Evolutionary conservation across 1,140 invertebrate species (phyloP), one percentile per base, ranked within the genome.

Genomic region (Elymnias hypermnestra): DNA sequence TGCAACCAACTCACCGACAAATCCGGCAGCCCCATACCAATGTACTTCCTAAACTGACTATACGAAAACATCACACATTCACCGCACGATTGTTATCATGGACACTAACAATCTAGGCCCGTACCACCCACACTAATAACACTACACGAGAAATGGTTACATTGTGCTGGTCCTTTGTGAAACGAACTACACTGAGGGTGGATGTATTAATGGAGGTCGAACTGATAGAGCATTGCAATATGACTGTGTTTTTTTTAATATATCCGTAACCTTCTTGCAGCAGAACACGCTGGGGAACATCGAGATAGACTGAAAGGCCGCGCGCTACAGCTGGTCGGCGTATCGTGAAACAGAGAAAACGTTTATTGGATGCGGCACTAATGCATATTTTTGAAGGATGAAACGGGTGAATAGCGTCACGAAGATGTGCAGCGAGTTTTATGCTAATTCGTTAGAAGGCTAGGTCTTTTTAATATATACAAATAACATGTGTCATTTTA

Each of bases 201-300:
- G 17, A n/a, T n/a, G 9, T 5, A 12, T 36, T 36, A 12, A 36
- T 36, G 33, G 33, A 21, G 33, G 33, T 35, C 14, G 28, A n/a
- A 22, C 29, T 23, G 22, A 36, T 43, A 43, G 33, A 17, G 15
- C 9, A 19, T 9, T 15, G 8, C 13, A 17, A n/a, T 4, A 12
- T 36, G 33, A 36, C 13, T 28, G 21, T 9, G 13, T 39, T 28
- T 36, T 36, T 26, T 13, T 15, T 9, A 15, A 12, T 42, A 19
- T 33, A 28, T 22, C 10, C 49, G 55, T 57, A 63, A 79, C 79
- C 79, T 83, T 74, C 52, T 68, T 76, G 55, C 76, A 83, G 68
- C 79, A 83, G 54, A 83, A 70, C 63, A 83, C 79, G 57, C 64
- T 60, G 42, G 54, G 66, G 50, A 83, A 63, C 79, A 83, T 83